Evolutionary conservation across 2,113 vertebrate species (phyloP).

Genomic region (Macquaria ambigua): DNA sequence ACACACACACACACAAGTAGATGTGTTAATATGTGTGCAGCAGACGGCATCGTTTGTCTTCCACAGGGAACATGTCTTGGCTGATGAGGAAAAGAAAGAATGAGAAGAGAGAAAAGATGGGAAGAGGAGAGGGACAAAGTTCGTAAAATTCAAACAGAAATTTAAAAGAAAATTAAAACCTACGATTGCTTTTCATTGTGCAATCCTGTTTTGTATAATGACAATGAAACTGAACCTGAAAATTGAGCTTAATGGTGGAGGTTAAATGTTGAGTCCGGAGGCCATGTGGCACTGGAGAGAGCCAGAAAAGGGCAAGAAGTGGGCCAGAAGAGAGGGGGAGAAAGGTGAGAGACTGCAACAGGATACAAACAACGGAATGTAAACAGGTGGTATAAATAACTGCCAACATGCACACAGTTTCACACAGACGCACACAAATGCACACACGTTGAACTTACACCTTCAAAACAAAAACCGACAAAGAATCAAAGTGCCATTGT

Average conservation of each 20-base stretch:
- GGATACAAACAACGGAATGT: slow-evolving; percentile 72
- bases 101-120: not conserved
- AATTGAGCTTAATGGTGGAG: not conserved
- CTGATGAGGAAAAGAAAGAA: slow-evolving; percentile 14
- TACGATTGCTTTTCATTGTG: not conserved
- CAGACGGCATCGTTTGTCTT: slow-evolving; percentile 5
- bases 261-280: slow-evolving; percentile 22
- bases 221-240: too few relatives aligned
- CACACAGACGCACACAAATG: slow-evolving; percentile 24
- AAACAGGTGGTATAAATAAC: slow-evolving; percentile 81
- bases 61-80: not conserved
- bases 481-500: slow-evolving; percentile 70
- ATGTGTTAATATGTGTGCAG: not conserved
- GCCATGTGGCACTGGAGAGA: slow-evolving; percentile 13
- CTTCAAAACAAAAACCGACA: slow-evolving; percentile 62
- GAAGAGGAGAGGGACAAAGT: not conserved
- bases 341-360: slow-evolving; percentile 67
- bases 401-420: slow-evolving; percentile 30
- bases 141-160: not conserved
- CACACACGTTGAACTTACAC: slow-evolving; percentile 36
- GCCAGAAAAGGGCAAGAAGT: not conserved
- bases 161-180: not conserved
- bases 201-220: too few relatives aligned
- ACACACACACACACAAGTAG: not conserved
- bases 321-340: slow-evolving; percentile 33